Conservation (phyloP, 1,140 invertebrate species). For the Drosophila ogumai region DNA sequence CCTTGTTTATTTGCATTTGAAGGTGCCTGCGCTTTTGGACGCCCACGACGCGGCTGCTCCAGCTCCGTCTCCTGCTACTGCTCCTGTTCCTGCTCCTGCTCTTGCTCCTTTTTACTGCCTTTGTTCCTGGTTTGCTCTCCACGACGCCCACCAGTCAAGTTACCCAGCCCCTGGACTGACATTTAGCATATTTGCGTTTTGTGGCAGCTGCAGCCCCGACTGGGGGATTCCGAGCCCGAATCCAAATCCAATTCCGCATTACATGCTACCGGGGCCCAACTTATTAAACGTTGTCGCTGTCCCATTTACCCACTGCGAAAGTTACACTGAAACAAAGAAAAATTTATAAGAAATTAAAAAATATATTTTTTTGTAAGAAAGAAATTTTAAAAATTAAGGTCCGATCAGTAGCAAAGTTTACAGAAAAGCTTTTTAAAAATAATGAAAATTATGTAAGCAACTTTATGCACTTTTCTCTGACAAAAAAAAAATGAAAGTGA, state of each 20-base stretch:
- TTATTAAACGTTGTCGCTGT: slow-evolving; percentile 82
- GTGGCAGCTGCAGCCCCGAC: slow-evolving; percentile 65
- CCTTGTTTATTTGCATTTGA: slow-evolving; percentile 70
- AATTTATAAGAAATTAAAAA: not conserved
- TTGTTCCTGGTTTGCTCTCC: slow-evolving; percentile 3
- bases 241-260: slow-evolving; percentile 81
- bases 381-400: too few species aligned
- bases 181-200: slow-evolving; percentile 83
- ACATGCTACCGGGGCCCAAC: slow-evolving; percentile 75
- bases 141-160: slow-evolving; percentile 37
- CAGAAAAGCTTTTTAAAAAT: not conserved
- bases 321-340: slow-evolving; percentile 11
- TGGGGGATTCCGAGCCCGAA: slow-evolving; percentile 43
- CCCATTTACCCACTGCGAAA: slow-evolving; percentile 76
- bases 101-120: slow-evolving; percentile 1
- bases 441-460: not conserved
- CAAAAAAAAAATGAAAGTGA: too few species aligned
- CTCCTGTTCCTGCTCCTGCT: not conserved
- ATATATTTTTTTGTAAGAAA: not conserved
- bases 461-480: too few species aligned
- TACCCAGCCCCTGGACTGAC: slow-evolving; percentile 50
- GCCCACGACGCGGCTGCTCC: slow-evolving; percentile 6
- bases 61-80: not conserved
- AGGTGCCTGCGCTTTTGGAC: slow-evolving; percentile 64
- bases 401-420: not conserved